Base-by-base conservation (phyloP, 2,888 invertebrate species). In the Ecdyonurus torrentis region DNA sequence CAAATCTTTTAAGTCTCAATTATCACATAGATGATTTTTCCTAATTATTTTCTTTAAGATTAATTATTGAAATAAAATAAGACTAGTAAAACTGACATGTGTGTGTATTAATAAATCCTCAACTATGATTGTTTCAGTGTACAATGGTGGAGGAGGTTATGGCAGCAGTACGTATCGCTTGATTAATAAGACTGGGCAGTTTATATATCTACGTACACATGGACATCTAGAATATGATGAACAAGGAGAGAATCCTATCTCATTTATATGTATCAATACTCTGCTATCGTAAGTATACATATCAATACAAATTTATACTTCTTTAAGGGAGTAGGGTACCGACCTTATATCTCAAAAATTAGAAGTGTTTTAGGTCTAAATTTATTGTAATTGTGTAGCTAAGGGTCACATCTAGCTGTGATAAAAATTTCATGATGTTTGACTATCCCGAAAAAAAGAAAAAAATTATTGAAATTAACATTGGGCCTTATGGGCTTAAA, bases 81-180 rank as follows among this genome's bases (percentile, higher is more conserved):
- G n/a, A 1, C 2, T n/a, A 59, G 23, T 23, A 23, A 59, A n/a
- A n/a, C n/a, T n/a, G n/a, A n/a, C n/a, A n/a, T n/a, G n/a, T n/a
- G n/a, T n/a, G n/a, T n/a, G n/a, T n/a, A n/a, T n/a, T n/a, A n/a
- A n/a, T n/a, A n/a, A n/a, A n/a, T n/a, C n/a, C n/a, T n/a, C n/a
- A n/a, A n/a, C n/a, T n/a, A n/a, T n/a, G n/a, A n/a, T n/a, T n/a
- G n/a, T n/a, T 73, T 3, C 72, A 87, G 87, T 92, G 91, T 91
- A 91, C 74, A 89, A 89, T 72, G 84, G 84, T 70, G 86, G 86
- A 64, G 87, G 87, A 72, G 87, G 88, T 68, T 87, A 83, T 74
- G 93, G 92, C 10, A 83, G 85, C 69, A 91, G 91, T n/a, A 91
- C 89, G 69, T 93, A 93, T 72, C 81, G 93, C 59, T 77, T 94